phyloP scores from a whole-genome alignment of 2,797 vertebrate genomes.

The Tapirus indicus region DNA sequence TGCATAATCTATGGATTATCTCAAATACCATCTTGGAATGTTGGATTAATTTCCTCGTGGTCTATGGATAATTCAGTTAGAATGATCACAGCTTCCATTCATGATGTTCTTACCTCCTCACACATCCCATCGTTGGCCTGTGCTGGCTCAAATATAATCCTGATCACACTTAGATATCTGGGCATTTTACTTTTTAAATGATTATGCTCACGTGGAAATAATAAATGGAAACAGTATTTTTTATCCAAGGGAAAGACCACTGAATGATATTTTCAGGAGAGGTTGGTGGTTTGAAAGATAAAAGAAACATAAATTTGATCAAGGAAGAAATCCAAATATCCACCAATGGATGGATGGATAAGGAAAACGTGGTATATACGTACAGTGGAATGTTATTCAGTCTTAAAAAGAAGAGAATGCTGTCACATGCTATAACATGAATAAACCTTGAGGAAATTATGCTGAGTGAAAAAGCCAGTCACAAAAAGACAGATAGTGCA shows the following conservation, averaged over 20 bases:
- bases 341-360: background rate
- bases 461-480: background rate
- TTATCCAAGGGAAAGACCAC: constrained; percentile 72
- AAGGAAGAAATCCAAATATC: background rate
- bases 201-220: constrained; percentile 45
- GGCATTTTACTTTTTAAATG: background rate
- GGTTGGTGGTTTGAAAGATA: constrained; percentile 79
- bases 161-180: background rate
- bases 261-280: constrained; percentile 81
- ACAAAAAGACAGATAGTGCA: background rate
- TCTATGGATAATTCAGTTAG: background rate
- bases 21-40: background rate
- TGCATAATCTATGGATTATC: background rate
- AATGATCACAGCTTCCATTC: background rate
- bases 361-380: background rate
- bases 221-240: constrained; percentile 65
- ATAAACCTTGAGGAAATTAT: background rate
- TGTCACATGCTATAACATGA: background rate
- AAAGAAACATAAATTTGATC: constrained; percentile 61
- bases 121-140: background rate
- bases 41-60: background rate
- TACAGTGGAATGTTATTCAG: background rate
- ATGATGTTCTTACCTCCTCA: background rate
- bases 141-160: background rate
- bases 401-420: background rate